phyloP scores from a whole-genome alignment of 2,113 vertebrate species.

The Corythoichthys intestinalis region DNA sequence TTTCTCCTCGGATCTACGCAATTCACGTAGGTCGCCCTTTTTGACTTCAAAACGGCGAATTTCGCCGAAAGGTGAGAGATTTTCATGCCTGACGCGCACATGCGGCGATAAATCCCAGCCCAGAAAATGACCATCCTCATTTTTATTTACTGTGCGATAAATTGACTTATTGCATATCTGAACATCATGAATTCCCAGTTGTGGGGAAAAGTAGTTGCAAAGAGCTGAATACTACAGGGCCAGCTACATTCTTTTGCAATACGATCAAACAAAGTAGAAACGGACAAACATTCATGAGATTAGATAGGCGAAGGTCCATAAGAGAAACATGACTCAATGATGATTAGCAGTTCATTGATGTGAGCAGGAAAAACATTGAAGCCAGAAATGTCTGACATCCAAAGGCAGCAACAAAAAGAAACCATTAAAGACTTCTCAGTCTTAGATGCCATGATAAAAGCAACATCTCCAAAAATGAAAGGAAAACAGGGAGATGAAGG shows the following conservation, averaged over 20 bases:
- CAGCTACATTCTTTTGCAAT: slow-evolving; percentile 11
- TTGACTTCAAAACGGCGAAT: no score
- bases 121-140: no score
- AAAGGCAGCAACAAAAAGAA: slow-evolving; percentile 24
- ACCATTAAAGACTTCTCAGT: neutral
- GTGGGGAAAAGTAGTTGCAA: neutral
- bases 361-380: neutral
- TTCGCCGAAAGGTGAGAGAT: no score
- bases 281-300: slow-evolving; percentile 34
- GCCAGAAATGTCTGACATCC: slow-evolving; percentile 22
- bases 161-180: no score
- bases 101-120: no score
- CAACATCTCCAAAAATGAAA: slow-evolving; percentile 11
- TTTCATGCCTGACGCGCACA: no score
- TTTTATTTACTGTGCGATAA: no score
- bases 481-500: neutral
- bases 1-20: no score
- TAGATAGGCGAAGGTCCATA: slow-evolving; percentile 17
- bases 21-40: no score
- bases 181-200: neutral
- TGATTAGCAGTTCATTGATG: slow-evolving; percentile 27
- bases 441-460: slow-evolving; percentile 11
- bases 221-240: slow-evolving; percentile 4
- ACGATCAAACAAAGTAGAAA: slow-evolving; percentile 29
- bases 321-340: slow-evolving; percentile 19